Evolutionary conservation across 2,797 vertebrate species (phyloP), one percentile per base, ranked within the genome.

Genomic region (Crypturellus tataupa): DNA sequence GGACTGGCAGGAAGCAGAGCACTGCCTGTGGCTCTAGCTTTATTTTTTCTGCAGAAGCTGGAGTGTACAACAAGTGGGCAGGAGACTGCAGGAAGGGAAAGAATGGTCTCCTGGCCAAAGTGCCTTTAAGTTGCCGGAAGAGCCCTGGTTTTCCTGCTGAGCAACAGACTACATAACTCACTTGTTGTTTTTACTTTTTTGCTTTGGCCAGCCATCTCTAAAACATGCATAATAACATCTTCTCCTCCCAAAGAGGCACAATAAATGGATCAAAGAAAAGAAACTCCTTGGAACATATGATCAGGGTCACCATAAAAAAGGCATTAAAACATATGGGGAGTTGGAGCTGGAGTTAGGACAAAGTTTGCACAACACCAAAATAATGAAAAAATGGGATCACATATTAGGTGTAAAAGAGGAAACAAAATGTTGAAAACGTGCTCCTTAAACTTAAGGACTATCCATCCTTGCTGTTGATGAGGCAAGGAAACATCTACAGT

Each of bases 1-100:
- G 94, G 95, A 87, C 90, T 65, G 67, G 87, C 93, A 95, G 95
- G 95, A 96, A 95, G 93, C 95, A 80, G 79, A 87, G 87, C 35
- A 37, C 79, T 96, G 92, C 92, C 89, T 95, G 84, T 77, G 5
- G 90, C 81, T 60, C 84, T 58, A 19, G 1, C 89, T 91, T 76
- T 91, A 92, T 94, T 97, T 63, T 95, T 94, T 88, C 93, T 94
- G 88, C 9, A 86, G 94, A 92, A 96, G 90, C 85, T 55, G 87
- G 81, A 94, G 92, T 2, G 20, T 90, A 81, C 85, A 82, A 93
- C 8, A 42, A 96, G 95, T 95, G 92, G 96, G 96, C 95, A 94
- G 92, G 79, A 95, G 93, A 70, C 49, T 85, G 84, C 88, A 92
- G 94, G 90, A 93, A 90, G 80, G 93, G 63, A 85, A 59, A 85